Base-by-base conservation (phyloP, 2,888 invertebrate genomes). In the Orthosia incerta region DNA sequence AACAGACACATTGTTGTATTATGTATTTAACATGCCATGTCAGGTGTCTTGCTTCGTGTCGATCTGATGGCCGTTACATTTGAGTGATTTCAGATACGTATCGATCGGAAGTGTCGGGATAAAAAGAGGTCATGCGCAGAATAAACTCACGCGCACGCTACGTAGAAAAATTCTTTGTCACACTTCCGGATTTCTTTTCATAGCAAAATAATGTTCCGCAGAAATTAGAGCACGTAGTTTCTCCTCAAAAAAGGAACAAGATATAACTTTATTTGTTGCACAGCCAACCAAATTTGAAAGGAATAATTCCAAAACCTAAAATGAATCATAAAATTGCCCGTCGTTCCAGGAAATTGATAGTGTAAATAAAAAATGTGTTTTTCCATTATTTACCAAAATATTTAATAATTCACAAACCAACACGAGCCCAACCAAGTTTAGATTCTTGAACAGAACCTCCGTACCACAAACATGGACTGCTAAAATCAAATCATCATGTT, bases 41-140 rank as follows among this genome's bases (percentile, higher is more conserved):
- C 83, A 80, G 75, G 80, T 83, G 75, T 83, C 81, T 85, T 70
- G 71, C 70, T 76, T 74, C 76, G 83, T 84, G 76, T 74, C 59
- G 63, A 63, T 76, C 80, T 76, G 86, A 86, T 64, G 86, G 82
- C 71, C 77, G 86, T 86, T 83, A 86, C 85, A 80, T 83, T 85
- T 85, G 83, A 86, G 67, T 72, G 86, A 84, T 86, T 86, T 80
- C 69, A 79, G 86, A 84, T 86, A 82, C 63, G 72, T 79, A 76
- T 84, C 75, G 57, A 79, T 79, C 76, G 85, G 85, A 85, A 86
- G 83, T 85, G 63, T 65, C 51, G 16, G 20, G 60, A 77, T 72
- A 82, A 85, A 83, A 77, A 86, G 71, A 86, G 86, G 85, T 80
- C 85, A 86, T 74, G 74, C 76, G 69, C 74, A 72, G 59, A 79